Conservation (phyloP, 2,888 invertebrate genomes). For the Byasa hedistus region DNA sequence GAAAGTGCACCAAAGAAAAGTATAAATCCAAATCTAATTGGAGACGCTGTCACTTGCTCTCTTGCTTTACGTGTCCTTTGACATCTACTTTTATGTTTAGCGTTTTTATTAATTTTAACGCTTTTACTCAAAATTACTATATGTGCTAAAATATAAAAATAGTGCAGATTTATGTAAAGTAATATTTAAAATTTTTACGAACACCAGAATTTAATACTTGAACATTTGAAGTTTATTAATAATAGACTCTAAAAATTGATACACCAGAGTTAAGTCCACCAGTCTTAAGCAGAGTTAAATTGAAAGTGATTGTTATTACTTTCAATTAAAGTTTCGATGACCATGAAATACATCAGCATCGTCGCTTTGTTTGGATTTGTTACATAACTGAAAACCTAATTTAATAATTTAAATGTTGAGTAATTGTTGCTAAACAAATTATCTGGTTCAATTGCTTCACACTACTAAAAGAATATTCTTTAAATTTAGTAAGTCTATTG, state of each 20-base stretch:
- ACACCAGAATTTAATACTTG: no score
- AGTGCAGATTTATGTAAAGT: no score
- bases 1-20: constrained; percentile 19
- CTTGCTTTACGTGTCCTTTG: not conserved
- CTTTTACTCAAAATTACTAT: no score
- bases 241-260: no score
- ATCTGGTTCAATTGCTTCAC: no score
- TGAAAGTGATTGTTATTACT: not conserved
- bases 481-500: no score
- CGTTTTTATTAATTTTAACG: not conserved
- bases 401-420: not conserved
- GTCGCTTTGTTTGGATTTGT: not conserved
- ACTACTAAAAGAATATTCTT: no score
- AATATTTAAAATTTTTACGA: no score
- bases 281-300: not conserved
- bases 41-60: constrained; percentile 7
- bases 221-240: no score
- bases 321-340: not conserved
- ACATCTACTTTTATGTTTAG: not conserved
- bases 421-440: no score
- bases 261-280: no score
- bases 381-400: not conserved
- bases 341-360: not conserved
- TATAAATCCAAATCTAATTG: not conserved
- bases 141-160: no score